These are phyloP conservation scores for Stenurella melanura DNA, from an alignment of 2,888 invertebrate species.

Conservation along the genomic window DNA sequence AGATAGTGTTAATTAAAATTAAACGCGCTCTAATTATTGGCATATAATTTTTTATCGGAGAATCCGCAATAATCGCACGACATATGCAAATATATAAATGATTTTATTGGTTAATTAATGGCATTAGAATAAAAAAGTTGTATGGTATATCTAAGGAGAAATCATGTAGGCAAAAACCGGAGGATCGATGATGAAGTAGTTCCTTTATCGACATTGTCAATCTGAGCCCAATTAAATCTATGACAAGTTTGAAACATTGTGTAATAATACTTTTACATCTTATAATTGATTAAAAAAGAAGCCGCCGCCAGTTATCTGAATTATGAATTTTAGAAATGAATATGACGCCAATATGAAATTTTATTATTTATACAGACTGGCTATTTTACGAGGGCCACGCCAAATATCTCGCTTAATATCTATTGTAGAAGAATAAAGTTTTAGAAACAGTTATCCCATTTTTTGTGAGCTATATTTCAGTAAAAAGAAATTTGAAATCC, in stretches of 20 bases:
- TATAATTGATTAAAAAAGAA: conserved; percentile 64
- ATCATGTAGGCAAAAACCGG: conserved; percentile 53
- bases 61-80: conserved; percentile 10
- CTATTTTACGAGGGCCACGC: no score
- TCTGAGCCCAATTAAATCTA: conserved; percentile 69
- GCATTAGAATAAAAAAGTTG: conserved; percentile 51
- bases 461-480: no score
- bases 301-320: conserved; percentile 52
- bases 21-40: neutral
- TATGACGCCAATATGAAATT: conserved; percentile 54
- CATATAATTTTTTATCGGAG: neutral
- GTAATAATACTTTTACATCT: conserved; percentile 69
- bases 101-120: conserved; percentile 54
- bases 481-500: no score
- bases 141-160: conserved; percentile 43
- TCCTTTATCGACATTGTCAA: conserved; percentile 67
- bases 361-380: no score
- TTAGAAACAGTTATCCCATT: no score
- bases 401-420: no score
- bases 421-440: no score
- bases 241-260: conserved; percentile 70
- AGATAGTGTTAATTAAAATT: conserved; percentile 8
- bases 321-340: conserved; percentile 55
- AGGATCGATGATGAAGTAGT: conserved; percentile 66
- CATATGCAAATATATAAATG: conserved; percentile 47